Base-by-base conservation (phyloP, 1,140 invertebrate species). In the Listronotus bonariensis region DNA sequence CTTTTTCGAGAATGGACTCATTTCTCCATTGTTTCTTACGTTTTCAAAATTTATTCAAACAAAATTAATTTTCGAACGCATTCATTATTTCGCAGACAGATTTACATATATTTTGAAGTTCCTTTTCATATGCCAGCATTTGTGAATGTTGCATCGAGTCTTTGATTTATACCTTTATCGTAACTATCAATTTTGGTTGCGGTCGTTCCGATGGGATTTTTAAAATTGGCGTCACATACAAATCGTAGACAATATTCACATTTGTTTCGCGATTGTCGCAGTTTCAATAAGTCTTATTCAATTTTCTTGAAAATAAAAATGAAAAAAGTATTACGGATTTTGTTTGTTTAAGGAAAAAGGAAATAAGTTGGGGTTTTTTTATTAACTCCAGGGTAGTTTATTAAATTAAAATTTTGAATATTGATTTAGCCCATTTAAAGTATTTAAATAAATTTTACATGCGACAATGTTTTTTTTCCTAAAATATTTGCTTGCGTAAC, bases 151-250 rank as follows among this genome's bases (percentile, higher is more conserved):
- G 53, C 53, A 55, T 40, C 14, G 53, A 55, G 8, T 38, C 14
- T 55, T 55, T 55, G 36, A 42, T 55, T 55, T 55, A 55, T 55
- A 54, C 53, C 36, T 42, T 17, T 55, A 26, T 55, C 53, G 53
- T 55, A 55, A 41, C 53, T 55, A 55, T 55, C 53, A 38, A 55
- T 55, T 55, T 55, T 49, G 15, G 46, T 49, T 49, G 17, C 20
- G 46, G 10, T 18, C 34, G 10, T 15, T 43, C 15, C 9, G n/a
- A 12, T 14, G 5, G 11, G 53, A 42, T 41, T 43, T n/a, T 55
- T 55, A 55, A 42, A 55, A 43, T 55, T 9, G 6, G 6, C 6
- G 26, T 41, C 36, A 42, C 40, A 55, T 43, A 49, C n/a, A 43
- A 43, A 43, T 36, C 34, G 34, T 36, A 36, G 34, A 36, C 34